Base-by-base conservation (phyloP, 1,140 invertebrate species). In the Caenorhabditis tropicalis region DNA sequence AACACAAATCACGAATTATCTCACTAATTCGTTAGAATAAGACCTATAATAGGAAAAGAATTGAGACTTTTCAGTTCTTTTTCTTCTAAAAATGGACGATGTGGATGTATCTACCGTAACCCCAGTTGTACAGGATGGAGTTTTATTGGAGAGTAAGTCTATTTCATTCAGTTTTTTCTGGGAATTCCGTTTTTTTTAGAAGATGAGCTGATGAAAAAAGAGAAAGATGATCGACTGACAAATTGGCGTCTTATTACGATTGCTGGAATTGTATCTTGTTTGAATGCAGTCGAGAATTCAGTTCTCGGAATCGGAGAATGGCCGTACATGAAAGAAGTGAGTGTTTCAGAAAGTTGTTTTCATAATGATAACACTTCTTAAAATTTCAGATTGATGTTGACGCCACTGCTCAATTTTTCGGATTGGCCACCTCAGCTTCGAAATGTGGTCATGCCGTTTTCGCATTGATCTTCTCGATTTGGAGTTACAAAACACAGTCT, bases 251-350 rank as follows among this genome's bases (percentile, higher is more conserved):
- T 46, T n/a, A 65, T 84, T 1, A 36, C 27, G 24, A 21, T 84
- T 9, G 83, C 83, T 19, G 48, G 49, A 21, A 19, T 84, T 16
- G 53, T 84, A 10, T 39, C 74, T 7, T 33, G 29, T 6, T 48
- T 84, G 33, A 29, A 33, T 21, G 83, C 83, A 21, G 79, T 84
- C 9, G 83, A 84, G 49, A 84, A 84, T 33, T 48, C 83, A 0
- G 53, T 84, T 31, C 24, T 84, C 12, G 83, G 83, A 48, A 84
- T 84, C 58, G 79, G 58, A 56, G 83, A 84, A 36, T 80, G 48
- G 70, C 70, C 83, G 7, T 84, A 84, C 31, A 84, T 84, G 83
- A 31, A 79, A 24, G 43, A 46, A 16, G 82, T 83, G 24, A 58
- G 43, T 31, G 56, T 24, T 15, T 31, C 16, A 12, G 12, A 43